Percentiles rank a stretch among this genome's conserved stretches.
Conservation (phyloP, 2,888 invertebrate genomes). For the Apamea sordens region DNA sequence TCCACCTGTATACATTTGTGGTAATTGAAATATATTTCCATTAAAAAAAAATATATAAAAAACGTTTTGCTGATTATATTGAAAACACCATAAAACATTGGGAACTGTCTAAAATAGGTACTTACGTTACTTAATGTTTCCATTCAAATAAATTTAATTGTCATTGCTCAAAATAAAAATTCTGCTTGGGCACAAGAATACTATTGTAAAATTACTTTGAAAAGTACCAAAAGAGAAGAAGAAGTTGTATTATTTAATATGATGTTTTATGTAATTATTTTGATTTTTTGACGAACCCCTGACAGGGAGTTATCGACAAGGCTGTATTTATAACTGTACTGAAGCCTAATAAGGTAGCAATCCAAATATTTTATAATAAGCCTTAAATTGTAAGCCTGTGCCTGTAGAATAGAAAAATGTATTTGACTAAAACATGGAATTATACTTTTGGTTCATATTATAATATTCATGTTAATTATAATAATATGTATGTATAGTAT, state of each 20-base stretch:
- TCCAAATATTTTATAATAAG: slow-evolving; percentile 49
- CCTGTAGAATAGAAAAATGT: slow-evolving; percentile 11
- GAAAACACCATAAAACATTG: too few relatives aligned
- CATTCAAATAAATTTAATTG: not conserved
- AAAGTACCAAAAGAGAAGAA: not conserved
- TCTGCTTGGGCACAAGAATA: not conserved
- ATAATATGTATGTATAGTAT: not conserved
- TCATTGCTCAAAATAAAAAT: not conserved
- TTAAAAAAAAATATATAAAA: too few relatives aligned
- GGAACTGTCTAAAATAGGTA: too few relatives aligned
- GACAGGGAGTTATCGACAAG: not conserved
- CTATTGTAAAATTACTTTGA: not conserved
- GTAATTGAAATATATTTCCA: too few relatives aligned
- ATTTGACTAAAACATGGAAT: slow-evolving; percentile 8
- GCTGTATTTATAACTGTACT: slow-evolving; percentile 18
- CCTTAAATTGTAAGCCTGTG: slow-evolving; percentile 33
- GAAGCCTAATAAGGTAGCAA: slow-evolving; percentile 9
- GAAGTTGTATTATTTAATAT: not conserved
- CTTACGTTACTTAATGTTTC: not conserved
- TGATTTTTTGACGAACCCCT: slow-evolving; percentile 1
- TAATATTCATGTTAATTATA: slow-evolving; percentile 16
- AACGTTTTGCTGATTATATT: too few relatives aligned
- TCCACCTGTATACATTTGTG: too few relatives aligned
- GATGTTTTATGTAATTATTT: not conserved
- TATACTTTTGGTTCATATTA: slow-evolving; percentile 1